Evolutionary conservation across 2,888 invertebrate genomes (phyloP).

Genomic region (Scaptomyza polygonia): DNA sequence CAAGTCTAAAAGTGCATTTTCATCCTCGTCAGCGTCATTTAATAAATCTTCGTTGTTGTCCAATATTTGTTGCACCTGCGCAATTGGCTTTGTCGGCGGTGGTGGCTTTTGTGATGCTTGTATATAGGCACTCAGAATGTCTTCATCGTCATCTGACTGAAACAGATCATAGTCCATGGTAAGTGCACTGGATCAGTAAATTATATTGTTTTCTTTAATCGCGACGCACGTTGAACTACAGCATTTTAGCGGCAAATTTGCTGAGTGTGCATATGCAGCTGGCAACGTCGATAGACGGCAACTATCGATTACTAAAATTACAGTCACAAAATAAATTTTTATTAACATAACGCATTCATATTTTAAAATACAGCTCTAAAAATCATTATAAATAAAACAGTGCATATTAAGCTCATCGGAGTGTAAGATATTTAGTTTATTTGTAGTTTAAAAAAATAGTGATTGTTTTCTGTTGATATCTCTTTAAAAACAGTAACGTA

Average conservation of each 20-base stretch:
- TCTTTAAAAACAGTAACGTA: neutral
- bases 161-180: constrained; percentile 84
- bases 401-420: neutral
- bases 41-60: neutral
- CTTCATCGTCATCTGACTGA: constrained; percentile 83
- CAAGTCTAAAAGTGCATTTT: constrained; percentile 30
- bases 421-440: neutral
- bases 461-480: neutral
- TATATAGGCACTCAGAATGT: constrained; percentile 76
- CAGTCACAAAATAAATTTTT: neutral
- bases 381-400: neutral
- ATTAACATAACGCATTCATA: neutral
- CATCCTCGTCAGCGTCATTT: constrained; percentile 8
- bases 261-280: constrained; percentile 3
- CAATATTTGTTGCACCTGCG: neutral
- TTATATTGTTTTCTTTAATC: constrained; percentile 1
- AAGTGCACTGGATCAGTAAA: neutral
- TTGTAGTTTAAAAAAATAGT: neutral
- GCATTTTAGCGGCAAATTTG: constrained; percentile 16
- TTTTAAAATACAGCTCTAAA: neutral
- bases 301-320: constrained; percentile 3
- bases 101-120: constrained; percentile 69
- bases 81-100: constrained; percentile 1
- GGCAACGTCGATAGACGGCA: constrained; percentile 2
- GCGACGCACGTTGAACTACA: constrained; percentile 7